Evolutionary conservation across 2,888 invertebrate species (phyloP).

Genomic region (Augochlorella aurata): DNA sequence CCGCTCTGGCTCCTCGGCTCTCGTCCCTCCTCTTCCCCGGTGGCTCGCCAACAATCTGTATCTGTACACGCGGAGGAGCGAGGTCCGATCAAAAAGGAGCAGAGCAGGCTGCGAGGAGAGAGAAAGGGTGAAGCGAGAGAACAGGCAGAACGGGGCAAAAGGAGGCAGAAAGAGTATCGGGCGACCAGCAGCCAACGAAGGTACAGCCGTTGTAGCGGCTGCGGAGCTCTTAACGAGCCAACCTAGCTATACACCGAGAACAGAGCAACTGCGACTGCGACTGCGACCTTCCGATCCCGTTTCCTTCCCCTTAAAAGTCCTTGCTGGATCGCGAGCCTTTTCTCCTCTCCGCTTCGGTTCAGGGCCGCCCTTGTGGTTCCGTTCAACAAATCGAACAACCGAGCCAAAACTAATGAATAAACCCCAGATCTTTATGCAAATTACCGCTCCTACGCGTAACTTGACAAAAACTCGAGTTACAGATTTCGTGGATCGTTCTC

Average conservation of each 20-base stretch:
- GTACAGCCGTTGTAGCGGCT: background rate
- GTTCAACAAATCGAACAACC: background rate
- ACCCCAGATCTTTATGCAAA: no score
- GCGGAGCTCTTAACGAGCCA: conserved; percentile 34
- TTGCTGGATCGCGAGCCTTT: conserved; percentile 22
- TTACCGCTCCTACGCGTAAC: no score
- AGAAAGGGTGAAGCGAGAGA: conserved; percentile 11
- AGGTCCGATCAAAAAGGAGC: conserved; percentile 26
- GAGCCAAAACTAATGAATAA: no score
- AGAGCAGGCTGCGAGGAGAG: conserved; percentile 4
- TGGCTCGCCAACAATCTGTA: conserved; percentile 53
- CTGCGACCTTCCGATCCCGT: conserved; percentile 71
- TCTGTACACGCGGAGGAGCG: conserved; percentile 46
- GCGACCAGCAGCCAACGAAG: background rate
- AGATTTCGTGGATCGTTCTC: no score
- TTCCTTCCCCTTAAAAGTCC: conserved; percentile 63
- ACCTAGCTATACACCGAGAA: conserved; percentile 3
- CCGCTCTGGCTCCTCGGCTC: conserved; percentile 19
- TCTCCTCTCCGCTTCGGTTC: conserved; percentile 6
- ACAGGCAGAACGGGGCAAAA: conserved; percentile 1
- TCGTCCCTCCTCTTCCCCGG: background rate
- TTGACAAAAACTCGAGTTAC: no score
- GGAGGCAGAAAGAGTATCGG: conserved; percentile 8
- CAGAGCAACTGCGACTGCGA: conserved; percentile 2
- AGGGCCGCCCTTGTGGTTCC: background rate